Evolutionary conservation across 2,888 invertebrate species (phyloP).

Genomic region (Epiblema foenella): DNA sequence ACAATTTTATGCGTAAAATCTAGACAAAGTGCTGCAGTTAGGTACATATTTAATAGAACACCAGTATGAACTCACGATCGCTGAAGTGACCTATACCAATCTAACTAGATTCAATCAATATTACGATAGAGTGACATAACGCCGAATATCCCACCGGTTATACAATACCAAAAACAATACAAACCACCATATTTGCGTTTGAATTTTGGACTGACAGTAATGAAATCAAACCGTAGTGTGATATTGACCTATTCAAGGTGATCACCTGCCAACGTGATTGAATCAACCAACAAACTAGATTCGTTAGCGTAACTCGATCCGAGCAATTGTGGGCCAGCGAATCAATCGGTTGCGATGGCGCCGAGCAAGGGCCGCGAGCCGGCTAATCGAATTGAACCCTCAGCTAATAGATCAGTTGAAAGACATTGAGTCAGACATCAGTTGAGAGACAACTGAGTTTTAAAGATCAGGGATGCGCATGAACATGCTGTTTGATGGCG

Average conservation of each 20-base stretch:
- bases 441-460: not conserved
- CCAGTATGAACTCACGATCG: not conserved
- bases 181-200: too few species aligned
- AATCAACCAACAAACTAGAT: slow-evolving; percentile 32
- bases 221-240: slow-evolving; percentile 29
- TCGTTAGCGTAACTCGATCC: slow-evolving; percentile 42
- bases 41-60: not conserved
- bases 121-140: slow-evolving; percentile 4
- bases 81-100: not conserved
- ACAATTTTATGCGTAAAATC: too few species aligned
- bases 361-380: slow-evolving; percentile 46
- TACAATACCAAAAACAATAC: slow-evolving; percentile 16
- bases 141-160: not conserved
- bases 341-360: slow-evolving; percentile 49
- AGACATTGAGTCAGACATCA: slow-evolving; percentile 9
- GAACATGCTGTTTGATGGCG: too few species aligned
- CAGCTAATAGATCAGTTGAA: slow-evolving; percentile 24
- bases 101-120: not conserved
- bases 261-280: slow-evolving; percentile 22
- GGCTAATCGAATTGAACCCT: slow-evolving; percentile 58
- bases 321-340: slow-evolving; percentile 47
- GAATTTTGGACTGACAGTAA: slow-evolving; percentile 35
- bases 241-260: slow-evolving; percentile 36
- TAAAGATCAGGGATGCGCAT: too few species aligned
- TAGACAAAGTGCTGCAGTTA: too few species aligned